Evolutionary conservation across 2,797 vertebrate species (phyloP).

Genomic region (Amblyraja radiata): DNA sequence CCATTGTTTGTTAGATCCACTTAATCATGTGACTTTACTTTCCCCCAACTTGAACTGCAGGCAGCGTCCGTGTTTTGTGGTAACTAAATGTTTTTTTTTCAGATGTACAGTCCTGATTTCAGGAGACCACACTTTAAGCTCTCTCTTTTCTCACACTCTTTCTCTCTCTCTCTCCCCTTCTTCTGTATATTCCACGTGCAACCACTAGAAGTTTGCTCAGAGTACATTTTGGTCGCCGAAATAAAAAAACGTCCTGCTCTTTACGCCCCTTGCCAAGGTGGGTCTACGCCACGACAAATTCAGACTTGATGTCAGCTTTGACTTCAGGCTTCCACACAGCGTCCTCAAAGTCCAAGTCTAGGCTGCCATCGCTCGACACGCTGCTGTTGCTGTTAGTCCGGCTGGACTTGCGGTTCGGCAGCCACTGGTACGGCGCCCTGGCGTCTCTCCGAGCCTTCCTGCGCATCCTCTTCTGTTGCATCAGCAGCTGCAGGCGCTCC

Average conservation of each 20-base stretch:
- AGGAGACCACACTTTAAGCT: constrained; percentile 6
- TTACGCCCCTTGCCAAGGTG: not conserved
- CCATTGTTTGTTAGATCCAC: constrained; percentile 11
- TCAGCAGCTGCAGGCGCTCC: constrained; percentile 87
- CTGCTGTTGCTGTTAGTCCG: constrained; percentile 89
- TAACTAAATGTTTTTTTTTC: constrained; percentile 4
- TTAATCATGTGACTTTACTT: constrained; percentile 21
- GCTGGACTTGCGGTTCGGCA: constrained; percentile 81
- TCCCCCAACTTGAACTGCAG: not conserved
- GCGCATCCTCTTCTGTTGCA: constrained; percentile 92
- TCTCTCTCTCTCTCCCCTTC: constrained; percentile 24
- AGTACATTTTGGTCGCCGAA: not conserved
- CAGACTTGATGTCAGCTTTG: constrained; percentile 90
- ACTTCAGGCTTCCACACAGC: constrained; percentile 94
- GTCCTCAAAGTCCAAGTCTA: constrained; percentile 93
- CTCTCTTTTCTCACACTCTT: not conserved
- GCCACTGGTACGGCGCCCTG: constrained; percentile 83
- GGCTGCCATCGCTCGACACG: constrained; percentile 79
- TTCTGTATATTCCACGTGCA: not conserved
- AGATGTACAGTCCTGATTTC: constrained; percentile 18
- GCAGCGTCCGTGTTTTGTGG: not conserved
- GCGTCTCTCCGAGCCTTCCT: constrained; percentile 87
- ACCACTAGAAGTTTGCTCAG: not conserved
- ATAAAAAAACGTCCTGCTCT: constrained; percentile 29
- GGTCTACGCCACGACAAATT: constrained; percentile 85